Conservation (phyloP, 2,113 vertebrate species). For the Phalacrocorax aristotelis region DNA sequence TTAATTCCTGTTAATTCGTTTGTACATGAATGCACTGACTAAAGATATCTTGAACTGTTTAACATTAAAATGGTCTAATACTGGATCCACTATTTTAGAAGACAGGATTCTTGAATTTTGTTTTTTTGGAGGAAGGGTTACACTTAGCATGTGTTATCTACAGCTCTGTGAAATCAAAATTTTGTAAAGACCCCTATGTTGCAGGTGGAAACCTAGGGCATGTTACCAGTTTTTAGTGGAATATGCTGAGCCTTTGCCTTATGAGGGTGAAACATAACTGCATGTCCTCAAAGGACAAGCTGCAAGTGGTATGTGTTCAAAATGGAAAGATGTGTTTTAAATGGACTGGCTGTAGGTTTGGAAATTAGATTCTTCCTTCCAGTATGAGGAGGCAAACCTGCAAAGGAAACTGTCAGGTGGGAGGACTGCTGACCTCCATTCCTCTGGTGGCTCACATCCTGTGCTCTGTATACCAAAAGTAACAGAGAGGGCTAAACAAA, state of each 20-base stretch:
- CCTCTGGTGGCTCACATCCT: not conserved
- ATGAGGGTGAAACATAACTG: not conserved
- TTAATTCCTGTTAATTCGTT: not conserved
- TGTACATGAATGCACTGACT: not conserved
- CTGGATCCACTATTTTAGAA: not conserved
- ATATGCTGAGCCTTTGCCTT: constrained; percentile 9
- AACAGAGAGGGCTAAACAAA: not conserved
- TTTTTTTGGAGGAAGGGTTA: not conserved
- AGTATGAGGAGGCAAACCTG: not conserved
- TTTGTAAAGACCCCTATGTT: not conserved
- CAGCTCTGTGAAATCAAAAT: not conserved
- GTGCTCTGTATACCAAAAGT: not conserved
- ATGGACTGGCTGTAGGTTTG: constrained; percentile 10
- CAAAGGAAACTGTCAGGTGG: not conserved
- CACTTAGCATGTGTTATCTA: not conserved
- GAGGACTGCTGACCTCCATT: not conserved
- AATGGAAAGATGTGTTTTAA: constrained; percentile 30
- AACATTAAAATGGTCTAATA: not conserved
- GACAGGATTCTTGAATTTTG: not conserved
- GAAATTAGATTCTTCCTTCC: constrained; percentile 45
- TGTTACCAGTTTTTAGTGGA: not conserved
- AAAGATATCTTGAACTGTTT: not conserved
- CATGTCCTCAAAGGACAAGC: not conserved
- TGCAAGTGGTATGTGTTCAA: not conserved
- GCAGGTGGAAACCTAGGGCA: not conserved